Evolutionary conservation across 1,140 invertebrate species (phyloP).

Genomic region (Cotesia vestalis): DNA sequence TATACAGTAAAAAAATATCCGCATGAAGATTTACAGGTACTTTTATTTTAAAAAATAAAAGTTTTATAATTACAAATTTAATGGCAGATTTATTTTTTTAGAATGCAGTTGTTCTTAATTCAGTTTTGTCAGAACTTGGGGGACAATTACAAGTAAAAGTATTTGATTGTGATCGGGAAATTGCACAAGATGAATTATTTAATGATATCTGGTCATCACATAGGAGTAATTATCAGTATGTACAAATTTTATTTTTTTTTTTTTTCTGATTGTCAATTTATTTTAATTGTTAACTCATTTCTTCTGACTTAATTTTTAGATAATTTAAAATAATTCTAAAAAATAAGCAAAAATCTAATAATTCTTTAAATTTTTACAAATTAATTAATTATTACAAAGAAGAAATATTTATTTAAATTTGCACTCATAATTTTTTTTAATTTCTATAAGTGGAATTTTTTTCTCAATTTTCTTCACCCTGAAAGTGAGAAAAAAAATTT

Average conservation of each 20-base stretch:
- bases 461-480: too few relatives aligned
- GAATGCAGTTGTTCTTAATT: conserved; percentile 44
- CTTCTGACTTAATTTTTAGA: too few relatives aligned
- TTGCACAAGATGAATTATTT: conserved; percentile 56
- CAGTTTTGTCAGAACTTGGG: conserved; percentile 63
- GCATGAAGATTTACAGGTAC: conserved; percentile 48
- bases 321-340: too few relatives aligned
- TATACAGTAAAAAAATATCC: conserved; percentile 55
- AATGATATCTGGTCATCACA: conserved; percentile 62
- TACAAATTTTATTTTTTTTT: conserved; percentile 36
- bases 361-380: too few relatives aligned
- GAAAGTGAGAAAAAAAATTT: too few relatives aligned
- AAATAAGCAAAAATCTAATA: too few relatives aligned
- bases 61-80: conserved; percentile 13
- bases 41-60: conserved; percentile 21
- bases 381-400: too few relatives aligned
- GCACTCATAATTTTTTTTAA: too few relatives aligned
- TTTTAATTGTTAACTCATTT: conserved; percentile 21
- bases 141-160: conserved; percentile 59
- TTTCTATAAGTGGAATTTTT: too few relatives aligned
- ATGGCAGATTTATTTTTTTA: background rate
- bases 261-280: conserved; percentile 27
- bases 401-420: too few relatives aligned
- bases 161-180: conserved; percentile 62
- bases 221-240: conserved; percentile 65